Conservation (phyloP, 2,888 invertebrate genomes). For the Lasioglossum villosulum region DNA sequence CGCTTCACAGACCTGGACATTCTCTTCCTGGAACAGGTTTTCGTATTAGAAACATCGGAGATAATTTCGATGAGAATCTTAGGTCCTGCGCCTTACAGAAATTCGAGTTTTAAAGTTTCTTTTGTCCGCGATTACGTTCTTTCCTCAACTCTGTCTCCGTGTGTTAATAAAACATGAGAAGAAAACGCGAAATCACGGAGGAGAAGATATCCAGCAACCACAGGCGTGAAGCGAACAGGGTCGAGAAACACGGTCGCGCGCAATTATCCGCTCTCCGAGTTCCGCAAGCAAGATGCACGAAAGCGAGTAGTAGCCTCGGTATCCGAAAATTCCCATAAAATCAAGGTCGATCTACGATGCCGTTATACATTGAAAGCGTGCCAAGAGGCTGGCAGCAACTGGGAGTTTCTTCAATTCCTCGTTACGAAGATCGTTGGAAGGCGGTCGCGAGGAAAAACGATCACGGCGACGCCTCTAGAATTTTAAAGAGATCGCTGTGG, state of each 20-base stretch:
- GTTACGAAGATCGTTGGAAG: conserved; percentile 33
- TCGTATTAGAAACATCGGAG: no score
- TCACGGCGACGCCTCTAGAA: conserved; percentile 36
- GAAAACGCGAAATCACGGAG: background rate
- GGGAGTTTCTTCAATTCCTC: conserved; percentile 40
- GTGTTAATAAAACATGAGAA: background rate
- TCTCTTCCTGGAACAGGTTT: no score
- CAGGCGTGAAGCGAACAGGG: background rate
- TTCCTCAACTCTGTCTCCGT: background rate
- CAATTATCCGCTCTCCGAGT: background rate
- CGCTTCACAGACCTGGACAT: no score
- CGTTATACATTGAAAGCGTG: conserved; percentile 33
- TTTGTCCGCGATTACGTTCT: background rate
- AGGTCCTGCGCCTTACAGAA: no score
- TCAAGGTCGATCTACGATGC: conserved; percentile 35
- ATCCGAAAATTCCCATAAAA: conserved; percentile 9
- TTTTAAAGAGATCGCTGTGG: conserved; percentile 39
- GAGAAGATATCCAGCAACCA: background rate
- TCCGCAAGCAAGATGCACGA: background rate
- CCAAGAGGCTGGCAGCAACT: background rate
- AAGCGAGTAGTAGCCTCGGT: background rate
- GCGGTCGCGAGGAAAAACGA: conserved; percentile 31
- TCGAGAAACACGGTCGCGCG: background rate
- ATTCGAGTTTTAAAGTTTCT: background rate
- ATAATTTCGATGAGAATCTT: no score